phyloP scores from a whole-genome alignment of 2,113 vertebrate genomes.

The Sylvietta virens region DNA sequence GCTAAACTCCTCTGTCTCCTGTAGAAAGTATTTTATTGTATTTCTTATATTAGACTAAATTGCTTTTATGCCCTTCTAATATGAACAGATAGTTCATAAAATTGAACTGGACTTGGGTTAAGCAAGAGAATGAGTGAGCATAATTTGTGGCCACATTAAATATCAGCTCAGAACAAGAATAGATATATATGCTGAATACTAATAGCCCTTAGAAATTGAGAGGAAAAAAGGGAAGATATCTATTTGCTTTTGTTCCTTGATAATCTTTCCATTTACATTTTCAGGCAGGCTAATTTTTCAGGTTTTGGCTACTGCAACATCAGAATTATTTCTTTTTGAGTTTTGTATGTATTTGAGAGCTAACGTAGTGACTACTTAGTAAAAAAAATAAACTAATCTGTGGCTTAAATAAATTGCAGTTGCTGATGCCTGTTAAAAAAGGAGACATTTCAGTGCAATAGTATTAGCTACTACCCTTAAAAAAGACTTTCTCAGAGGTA shows the following conservation, averaged over 20 bases:
- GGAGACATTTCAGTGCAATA: not conserved
- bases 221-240: constrained; percentile 58
- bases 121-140: constrained; percentile 59
- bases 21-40: constrained; percentile 47
- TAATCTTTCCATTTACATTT: constrained; percentile 60
- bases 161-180: constrained; percentile 48
- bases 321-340: constrained; percentile 17
- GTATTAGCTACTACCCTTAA: not conserved
- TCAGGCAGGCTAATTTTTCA: constrained; percentile 45
- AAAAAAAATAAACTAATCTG: not conserved
- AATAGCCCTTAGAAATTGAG: constrained; percentile 71
- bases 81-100: constrained; percentile 68
- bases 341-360: not conserved
- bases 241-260: constrained; percentile 71
- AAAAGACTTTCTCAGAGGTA: not conserved
- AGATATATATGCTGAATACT: constrained; percentile 69
- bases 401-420: constrained; percentile 10
- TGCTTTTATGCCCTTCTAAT: constrained; percentile 65
- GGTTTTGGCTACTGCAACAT: not conserved
- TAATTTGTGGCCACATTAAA: constrained; percentile 72
- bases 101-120: constrained; percentile 72
- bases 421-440: not conserved
- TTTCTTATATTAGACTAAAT: constrained; percentile 55
- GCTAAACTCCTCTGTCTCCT: constrained; percentile 27
- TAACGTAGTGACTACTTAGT: not conserved